Percentiles rank a stretch among this genome's conserved stretches.
Evolutionary conservation across 1,140 invertebrate species (phyloP).

Genomic region (Pseudomyrmex flavicornis): DNA sequence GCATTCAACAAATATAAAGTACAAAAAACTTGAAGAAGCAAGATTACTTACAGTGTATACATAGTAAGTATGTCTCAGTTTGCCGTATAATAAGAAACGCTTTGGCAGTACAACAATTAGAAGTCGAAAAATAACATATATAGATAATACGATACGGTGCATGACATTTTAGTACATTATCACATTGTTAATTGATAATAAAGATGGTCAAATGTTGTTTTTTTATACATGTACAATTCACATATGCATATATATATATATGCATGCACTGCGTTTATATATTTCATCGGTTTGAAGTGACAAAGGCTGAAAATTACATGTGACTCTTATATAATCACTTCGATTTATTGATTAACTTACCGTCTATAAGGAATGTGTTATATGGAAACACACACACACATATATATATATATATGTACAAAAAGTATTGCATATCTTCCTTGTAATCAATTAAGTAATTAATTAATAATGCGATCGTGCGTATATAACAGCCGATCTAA

Average conservation of each 20-base stretch:
- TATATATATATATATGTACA: constrained; percentile 5
- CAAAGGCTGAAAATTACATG: constrained; percentile 51
- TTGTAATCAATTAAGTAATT: constrained; percentile 25
- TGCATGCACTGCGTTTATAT: constrained; percentile 12
- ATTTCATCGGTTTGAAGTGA: constrained; percentile 34
- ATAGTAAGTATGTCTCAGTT: constrained; percentile 42
- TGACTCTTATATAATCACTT: constrained; percentile 37
- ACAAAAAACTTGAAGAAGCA: constrained; percentile 69
- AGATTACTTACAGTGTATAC: constrained; percentile 63
- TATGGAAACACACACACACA: background rate
- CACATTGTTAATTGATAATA: constrained; percentile 65
- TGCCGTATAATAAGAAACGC: constrained; percentile 69
- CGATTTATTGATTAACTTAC: constrained; percentile 36
- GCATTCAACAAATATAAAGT: constrained; percentile 64
- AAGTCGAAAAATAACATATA: constrained; percentile 65
- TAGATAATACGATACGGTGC: constrained; percentile 56
- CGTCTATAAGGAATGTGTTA: background rate
- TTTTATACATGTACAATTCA: constrained; percentile 49
- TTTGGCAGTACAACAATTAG: constrained; percentile 73
- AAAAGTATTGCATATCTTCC: background rate
- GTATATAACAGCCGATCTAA: background rate
- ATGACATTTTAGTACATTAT: constrained; percentile 64
- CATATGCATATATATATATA: constrained; percentile 31
- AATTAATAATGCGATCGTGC: constrained; percentile 3
- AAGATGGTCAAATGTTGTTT: constrained; percentile 44